A percentile compares a stretch with the other conserved stretches of the same genome.
Evolutionary conservation across 2,888 invertebrate species (phyloP).

Genomic region (Aspidapion aeneum): DNA sequence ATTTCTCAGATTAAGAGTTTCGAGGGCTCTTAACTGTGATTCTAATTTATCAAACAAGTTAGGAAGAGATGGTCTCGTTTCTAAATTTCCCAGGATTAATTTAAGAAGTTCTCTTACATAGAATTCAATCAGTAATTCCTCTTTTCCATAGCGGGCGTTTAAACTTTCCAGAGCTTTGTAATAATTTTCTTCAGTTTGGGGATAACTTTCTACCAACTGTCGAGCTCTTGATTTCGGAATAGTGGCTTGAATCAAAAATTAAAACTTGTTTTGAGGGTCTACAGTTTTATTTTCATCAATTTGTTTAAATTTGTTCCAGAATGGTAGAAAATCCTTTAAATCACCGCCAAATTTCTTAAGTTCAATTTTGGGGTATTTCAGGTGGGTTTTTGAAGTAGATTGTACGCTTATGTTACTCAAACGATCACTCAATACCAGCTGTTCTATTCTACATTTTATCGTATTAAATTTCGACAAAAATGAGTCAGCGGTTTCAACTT

Average conservation of each 20-base stretch:
- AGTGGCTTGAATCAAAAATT: neutral
- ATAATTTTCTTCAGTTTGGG: neutral
- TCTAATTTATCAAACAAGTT: slow-evolving; percentile 1
- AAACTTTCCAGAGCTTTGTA: slow-evolving; percentile 2
- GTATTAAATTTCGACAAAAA: neutral
- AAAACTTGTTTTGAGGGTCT: neutral
- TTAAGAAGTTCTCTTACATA: no score
- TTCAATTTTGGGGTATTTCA: neutral
- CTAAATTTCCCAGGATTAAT: no score
- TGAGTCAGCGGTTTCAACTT: neutral
- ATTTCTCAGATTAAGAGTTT: slow-evolving; percentile 4
- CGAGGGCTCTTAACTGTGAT: neutral
- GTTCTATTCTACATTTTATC: neutral
- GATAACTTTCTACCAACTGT: neutral
- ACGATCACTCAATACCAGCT: neutral
- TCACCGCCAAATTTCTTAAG: neutral
- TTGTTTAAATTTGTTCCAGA: neutral
- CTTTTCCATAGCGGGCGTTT: slow-evolving; percentile 1
- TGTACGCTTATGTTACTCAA: neutral
- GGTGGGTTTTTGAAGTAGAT: neutral
- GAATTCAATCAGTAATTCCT: neutral
- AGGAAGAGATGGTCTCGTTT: no score
- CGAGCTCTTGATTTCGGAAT: neutral
- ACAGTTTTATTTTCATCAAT: slow-evolving; percentile 2
- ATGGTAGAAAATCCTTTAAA: neutral